Base-by-base conservation (phyloP, 2,888 invertebrate species). In the Eurois occulta region DNA sequence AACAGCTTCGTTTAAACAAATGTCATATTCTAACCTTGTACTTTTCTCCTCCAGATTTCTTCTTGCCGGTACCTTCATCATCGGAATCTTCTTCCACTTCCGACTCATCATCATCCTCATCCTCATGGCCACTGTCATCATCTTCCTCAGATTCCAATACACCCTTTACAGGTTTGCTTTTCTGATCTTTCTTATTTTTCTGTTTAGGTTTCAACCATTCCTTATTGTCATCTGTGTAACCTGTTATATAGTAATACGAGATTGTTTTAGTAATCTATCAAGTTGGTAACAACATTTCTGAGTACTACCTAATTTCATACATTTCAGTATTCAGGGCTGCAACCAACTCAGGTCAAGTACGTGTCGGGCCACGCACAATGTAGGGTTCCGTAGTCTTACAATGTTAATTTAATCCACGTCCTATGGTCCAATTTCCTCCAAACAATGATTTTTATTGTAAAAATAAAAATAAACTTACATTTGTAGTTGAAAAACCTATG, bases 181-280 rank as follows among this genome's bases (percentile, higher is more conserved):
- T 89, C 69, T 87, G 81, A 91, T 91, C 95, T 10, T 77, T 77
- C 92, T 93, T 97, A 94, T 24, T 88, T 90, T 93, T 95, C 83
- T 96, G 94, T 91, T 97, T 98, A 1, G 97, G 97, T 90, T 97
- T 98, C 60, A 98, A 92, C 98, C 98, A 98, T 46, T 96, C 95
- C 76, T 97, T 97, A 89, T 98, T 98, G 28, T 98, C 98, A 96
- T 98, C 98, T 64, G 97, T 97, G 87, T 97, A 98, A 52, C 97
- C 98, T 94, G 92, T 82, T 90, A 64, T 32, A 72, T 69, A 70
- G 16, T 24, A 18, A 60, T 32, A 65, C 28, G 35, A 24, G 2
- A 55, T 28, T 48, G 13, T 75, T 24, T 21, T 60, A 21, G 24
- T 1, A 43, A 66, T 35, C 1, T 35, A 35, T 55, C 3, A 2